Evolutionary conservation across 2,888 invertebrate genomes (phyloP).

Genomic region (Nephrotoma appendiculata): DNA sequence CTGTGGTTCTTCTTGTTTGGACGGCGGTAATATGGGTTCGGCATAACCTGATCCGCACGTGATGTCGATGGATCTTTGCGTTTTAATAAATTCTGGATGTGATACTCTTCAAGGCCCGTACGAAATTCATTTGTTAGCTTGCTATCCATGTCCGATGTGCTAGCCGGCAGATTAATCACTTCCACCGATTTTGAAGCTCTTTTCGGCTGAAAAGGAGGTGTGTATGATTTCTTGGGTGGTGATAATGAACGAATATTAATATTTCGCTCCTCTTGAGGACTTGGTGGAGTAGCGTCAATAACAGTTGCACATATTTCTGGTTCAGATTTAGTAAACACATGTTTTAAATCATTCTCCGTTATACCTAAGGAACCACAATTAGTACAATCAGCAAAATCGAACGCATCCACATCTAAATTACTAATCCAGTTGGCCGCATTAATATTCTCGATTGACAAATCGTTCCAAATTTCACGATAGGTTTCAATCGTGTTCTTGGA

Average conservation of each 20-base stretch:
- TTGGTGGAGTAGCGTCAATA: not conserved
- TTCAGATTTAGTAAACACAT: not conserved
- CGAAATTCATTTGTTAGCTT: conserved; percentile 16
- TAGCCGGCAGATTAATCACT: not conserved
- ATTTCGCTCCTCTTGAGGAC: not conserved
- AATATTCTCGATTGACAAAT: not conserved
- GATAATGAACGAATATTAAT: not conserved
- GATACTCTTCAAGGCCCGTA: conserved; percentile 23
- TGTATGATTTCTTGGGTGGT: not conserved
- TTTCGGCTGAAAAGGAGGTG: not conserved
- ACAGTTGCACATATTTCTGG: not conserved
- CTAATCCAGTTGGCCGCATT: not conserved
- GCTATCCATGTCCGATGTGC: not conserved
- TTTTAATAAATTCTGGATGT: conserved; percentile 3
- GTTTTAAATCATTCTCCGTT: not conserved
- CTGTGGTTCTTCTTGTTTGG: not conserved
- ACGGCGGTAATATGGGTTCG: not conserved
- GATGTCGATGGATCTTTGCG: not conserved
- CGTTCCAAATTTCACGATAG: not conserved
- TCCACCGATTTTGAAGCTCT: not conserved
- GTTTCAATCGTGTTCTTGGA: not conserved
- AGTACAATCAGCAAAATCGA: not conserved
- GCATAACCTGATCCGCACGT: not conserved
- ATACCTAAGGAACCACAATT: not conserved
- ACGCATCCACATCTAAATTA: not conserved